These are phyloP conservation scores for Porites lobata DNA, from an alignment of 92 coral and sea anemone genomes.

Conservation along the genomic window DNA sequence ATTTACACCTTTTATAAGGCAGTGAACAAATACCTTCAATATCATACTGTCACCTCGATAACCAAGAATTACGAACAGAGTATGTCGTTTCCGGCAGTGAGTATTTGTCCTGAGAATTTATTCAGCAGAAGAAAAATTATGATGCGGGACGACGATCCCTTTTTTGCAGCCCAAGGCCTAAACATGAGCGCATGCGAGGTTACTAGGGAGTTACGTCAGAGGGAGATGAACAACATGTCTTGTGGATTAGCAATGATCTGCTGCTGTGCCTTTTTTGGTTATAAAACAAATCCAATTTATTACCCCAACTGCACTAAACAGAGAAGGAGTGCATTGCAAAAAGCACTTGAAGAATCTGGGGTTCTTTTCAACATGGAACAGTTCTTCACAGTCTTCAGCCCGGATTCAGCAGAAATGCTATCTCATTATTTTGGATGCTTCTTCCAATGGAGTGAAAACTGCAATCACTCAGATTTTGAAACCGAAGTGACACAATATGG, in stretches of 20 bases:
- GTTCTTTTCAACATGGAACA: constrained; percentile 23
- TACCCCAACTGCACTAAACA: constrained; percentile 16
- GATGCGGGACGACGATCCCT: constrained; percentile 23
- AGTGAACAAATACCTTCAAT: constrained; percentile 22
- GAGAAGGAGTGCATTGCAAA: background rate
- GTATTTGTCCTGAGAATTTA: constrained; percentile 56
- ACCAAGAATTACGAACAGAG: constrained; percentile 8
- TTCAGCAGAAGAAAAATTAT: constrained; percentile 35
- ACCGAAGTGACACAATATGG: constrained; percentile 24
- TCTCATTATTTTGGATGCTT: background rate
- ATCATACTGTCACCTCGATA: constrained; percentile 28
- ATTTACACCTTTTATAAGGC: background rate
- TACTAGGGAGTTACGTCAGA: constrained; percentile 24
- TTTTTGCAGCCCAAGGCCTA: constrained; percentile 22
- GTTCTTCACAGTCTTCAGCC: constrained; percentile 31
- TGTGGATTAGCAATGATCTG: constrained; percentile 58
- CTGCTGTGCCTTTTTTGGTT: constrained; percentile 3
- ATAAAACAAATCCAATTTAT: too few species aligned
- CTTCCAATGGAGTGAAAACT: background rate
- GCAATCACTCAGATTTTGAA: constrained; percentile 36
- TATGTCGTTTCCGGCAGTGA: constrained; percentile 56
- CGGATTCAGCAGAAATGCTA: background rate
- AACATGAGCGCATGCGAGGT: constrained; percentile 35
- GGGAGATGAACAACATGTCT: constrained; percentile 11
- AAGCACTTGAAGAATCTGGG: background rate